Evolutionary conservation across 2,113 vertebrate species (phyloP).

Genomic region (Cottus gobio): DNA sequence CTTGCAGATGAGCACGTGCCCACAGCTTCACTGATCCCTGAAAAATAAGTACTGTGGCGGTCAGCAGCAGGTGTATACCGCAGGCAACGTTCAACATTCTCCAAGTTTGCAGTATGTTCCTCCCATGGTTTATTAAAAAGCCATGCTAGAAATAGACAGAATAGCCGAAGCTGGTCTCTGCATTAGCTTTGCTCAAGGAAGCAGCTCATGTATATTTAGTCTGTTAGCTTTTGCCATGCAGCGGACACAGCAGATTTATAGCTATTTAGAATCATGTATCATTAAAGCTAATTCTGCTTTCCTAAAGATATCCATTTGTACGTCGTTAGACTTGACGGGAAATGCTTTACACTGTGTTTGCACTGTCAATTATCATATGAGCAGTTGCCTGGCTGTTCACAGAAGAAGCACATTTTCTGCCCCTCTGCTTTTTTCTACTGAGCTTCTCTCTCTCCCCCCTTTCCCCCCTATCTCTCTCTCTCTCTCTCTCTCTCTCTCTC

Average conservation of each 20-base stretch:
- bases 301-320: neutral
- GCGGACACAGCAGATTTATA: slow-evolving; percentile 35
- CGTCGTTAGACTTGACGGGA: slow-evolving; percentile 10
- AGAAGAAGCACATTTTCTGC: neutral
- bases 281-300: neutral
- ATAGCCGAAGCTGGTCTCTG: slow-evolving; percentile 28
- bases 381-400: no score
- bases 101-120: slow-evolving; percentile 26
- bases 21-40: slow-evolving; percentile 8
- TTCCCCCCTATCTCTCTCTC: neutral
- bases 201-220: slow-evolving; percentile 55
- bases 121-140: slow-evolving; percentile 63
- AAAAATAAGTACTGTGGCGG: slow-evolving; percentile 8
- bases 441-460: neutral
- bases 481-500: no score
- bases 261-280: neutral
- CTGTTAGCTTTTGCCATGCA: slow-evolving; percentile 18
- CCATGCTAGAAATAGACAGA: slow-evolving; percentile 51
- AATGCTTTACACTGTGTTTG: neutral
- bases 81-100: slow-evolving; percentile 17
- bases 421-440: neutral
- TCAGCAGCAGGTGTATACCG: slow-evolving; percentile 50
- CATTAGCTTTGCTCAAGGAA: slow-evolving; percentile 11
- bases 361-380: no score
- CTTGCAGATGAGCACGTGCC: slow-evolving; percentile 13